These are phyloP conservation scores for Burhinus oedicnemus DNA, from an alignment of 2,113 vertebrate genomes.

Conservation along the genomic window DNA sequence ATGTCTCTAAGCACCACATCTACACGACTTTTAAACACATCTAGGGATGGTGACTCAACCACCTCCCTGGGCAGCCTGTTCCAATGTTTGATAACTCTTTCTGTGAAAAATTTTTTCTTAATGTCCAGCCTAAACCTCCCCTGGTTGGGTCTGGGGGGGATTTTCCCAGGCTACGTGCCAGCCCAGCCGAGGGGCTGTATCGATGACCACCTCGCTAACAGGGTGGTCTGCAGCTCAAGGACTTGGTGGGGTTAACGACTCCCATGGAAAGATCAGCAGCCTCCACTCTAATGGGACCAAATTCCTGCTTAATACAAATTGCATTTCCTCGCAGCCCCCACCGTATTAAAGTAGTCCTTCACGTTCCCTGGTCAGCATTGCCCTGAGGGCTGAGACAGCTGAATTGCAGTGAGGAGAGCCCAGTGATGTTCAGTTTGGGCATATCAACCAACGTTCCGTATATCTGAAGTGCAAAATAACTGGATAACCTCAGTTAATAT, in stretches of 20 bases:
- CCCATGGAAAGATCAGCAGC: rapidly evolving
- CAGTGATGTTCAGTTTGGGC: not conserved
- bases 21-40: too few relatives aligned
- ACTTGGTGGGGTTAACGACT: rapidly evolving
- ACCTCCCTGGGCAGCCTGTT: too few relatives aligned
- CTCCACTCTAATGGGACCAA: not conserved
- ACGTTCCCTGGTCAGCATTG: not conserved
- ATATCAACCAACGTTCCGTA: not conserved
- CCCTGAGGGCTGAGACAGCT: not conserved
- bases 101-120: too few relatives aligned
- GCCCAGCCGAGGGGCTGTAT: not conserved
- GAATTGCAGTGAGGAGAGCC: not conserved
- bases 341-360: not conserved
- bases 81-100: too few relatives aligned
- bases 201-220: rapidly evolving
- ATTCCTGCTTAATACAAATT: not conserved
- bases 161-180: not conserved
- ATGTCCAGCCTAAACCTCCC: too few relatives aligned
- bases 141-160: too few relatives aligned
- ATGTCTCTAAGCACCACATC: too few relatives aligned
- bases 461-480: not conserved
- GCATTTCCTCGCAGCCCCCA: not conserved
- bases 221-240: not conserved
- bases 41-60: too few relatives aligned
- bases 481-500: not conserved